phyloP scores from a whole-genome alignment of 35 echinoderm and acorn worm species.

The Ophiothrix spiculata region DNA sequence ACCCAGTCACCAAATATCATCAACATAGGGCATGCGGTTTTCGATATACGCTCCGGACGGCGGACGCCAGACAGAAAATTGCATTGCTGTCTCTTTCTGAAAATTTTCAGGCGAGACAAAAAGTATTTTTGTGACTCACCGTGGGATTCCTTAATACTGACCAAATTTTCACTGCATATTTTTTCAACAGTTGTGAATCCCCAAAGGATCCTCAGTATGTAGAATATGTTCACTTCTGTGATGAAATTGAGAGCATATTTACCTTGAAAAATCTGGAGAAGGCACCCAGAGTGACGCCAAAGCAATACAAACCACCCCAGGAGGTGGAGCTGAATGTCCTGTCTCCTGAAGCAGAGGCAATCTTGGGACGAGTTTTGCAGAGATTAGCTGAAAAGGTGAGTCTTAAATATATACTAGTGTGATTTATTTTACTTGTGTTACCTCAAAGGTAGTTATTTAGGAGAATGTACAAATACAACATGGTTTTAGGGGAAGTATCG shows the following conservation, averaged over 20 bases:
- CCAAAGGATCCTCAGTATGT: conserved; percentile 69
- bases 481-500: too few species aligned
- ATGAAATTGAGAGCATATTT: conserved; percentile 94
- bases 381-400: conserved; percentile 83
- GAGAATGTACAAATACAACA: too few species aligned
- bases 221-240: conserved; percentile 68
- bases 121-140: not conserved
- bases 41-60: too few species aligned
- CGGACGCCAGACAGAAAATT: too few species aligned
- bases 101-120: too few species aligned
- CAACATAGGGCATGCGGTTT: too few species aligned
- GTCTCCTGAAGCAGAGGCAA: conserved; percentile 43
- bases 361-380: conserved; percentile 51
- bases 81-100: too few species aligned
- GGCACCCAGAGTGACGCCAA: conserved; percentile 68
- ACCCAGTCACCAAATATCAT: too few species aligned
- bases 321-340: conserved; percentile 87
- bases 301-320: conserved; percentile 72
- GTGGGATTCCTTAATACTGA: not conserved
- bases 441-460: too few species aligned
- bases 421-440: too few species aligned
- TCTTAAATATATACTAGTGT: too few species aligned
- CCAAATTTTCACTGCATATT: not conserved
- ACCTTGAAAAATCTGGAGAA: conserved; percentile 97
- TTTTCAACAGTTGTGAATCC: conserved; percentile 55